Percentiles rank a stretch among this genome's conserved stretches.
These are phyloP conservation scores for Loriculus beryllinus DNA, from an alignment of 2,797 vertebrate genomes.

Conservation along the genomic window DNA sequence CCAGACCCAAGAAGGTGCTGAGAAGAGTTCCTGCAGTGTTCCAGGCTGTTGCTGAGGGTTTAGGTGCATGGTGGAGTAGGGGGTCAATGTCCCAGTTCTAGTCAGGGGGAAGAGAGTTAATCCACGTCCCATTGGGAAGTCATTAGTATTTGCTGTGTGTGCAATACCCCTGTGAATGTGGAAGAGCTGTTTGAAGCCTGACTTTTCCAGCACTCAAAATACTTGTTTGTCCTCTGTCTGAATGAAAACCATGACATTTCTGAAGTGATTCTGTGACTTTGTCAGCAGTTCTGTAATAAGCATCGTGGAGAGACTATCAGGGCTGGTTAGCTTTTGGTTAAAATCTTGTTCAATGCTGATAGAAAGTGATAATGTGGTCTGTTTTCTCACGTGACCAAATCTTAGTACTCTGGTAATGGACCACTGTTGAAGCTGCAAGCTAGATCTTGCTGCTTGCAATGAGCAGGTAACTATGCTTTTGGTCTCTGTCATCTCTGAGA, in stretches of 20 bases:
- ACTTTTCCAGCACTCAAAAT: neutral
- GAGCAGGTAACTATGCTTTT: neutral
- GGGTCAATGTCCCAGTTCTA: neutral
- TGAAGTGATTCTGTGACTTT: neutral
- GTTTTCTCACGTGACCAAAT: neutral
- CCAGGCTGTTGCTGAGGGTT: fast-evolving
- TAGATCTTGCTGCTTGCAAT: neutral
- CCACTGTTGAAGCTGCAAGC: neutral
- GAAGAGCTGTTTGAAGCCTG: neutral
- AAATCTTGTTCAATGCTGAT: neutral
- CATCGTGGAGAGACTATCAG: neutral
- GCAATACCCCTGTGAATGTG: neutral
- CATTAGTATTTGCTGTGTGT: neutral
- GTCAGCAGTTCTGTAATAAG: neutral
- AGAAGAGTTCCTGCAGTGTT: neutral
- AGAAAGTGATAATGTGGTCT: neutral
- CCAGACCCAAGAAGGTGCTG: neutral
- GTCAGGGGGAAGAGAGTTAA: neutral
- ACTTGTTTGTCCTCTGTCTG: neutral
- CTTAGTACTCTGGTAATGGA: neutral
- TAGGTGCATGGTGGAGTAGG: neutral
- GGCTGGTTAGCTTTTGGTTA: neutral
- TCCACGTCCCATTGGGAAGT: neutral
- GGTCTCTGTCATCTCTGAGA: neutral
- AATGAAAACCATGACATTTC: neutral